Evolutionary conservation across 2,888 invertebrate genomes (phyloP), one percentile per base, ranked within the genome.

Genomic region (Calliscelio sp.): DNA sequence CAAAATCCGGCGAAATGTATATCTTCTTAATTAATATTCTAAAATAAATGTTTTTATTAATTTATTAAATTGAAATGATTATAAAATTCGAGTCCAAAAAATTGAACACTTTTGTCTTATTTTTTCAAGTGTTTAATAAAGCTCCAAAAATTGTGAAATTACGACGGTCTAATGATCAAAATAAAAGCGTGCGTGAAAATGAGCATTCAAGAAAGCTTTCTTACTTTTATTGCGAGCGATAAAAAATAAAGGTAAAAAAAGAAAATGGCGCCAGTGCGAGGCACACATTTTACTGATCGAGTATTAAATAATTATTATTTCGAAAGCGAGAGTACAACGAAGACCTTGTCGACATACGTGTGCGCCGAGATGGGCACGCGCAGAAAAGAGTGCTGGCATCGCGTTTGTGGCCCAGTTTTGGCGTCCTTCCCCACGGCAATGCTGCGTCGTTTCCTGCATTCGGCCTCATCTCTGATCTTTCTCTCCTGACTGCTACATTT

Each of bases 391-490:
- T 24, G 55, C 59, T 53, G 28, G 18, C 38, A 73, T 71, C 78
- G 61, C 81, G 87, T 88, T 87, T 86, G 86, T 89, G 91, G 87
- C 92, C 92, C 91, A 92, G 90, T 91, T 93, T 90, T 88, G 88
- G 86, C 92, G 92, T 92, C 92, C 92, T 93, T 93, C 93, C 92
- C 92, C 89, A 87, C 91, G 92, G 92, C 92, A 92, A 92, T 93
- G 91, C 89, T 91, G 88, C 87, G 86, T 87, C 89, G 89, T 89
- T 92, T 91, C 92, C 91, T 90, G 89, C 78, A 85, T 68, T 57
- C 65, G 6, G 49, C 55, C 38, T 16, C 53, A 44, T 59, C 61
- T 46, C 55, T n/a, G n/a, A n/a, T n/a, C n/a, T n/a, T n/a, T n/a
- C n/a, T n/a, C n/a, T n/a, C n/a, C n/a, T n/a, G n/a, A n/a, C n/a